A percentile compares a stretch with the other conserved stretches of the same genome.
Evolutionary conservation across 2,888 invertebrate genomes (phyloP).

Genomic region (Coleophora deauratella): DNA sequence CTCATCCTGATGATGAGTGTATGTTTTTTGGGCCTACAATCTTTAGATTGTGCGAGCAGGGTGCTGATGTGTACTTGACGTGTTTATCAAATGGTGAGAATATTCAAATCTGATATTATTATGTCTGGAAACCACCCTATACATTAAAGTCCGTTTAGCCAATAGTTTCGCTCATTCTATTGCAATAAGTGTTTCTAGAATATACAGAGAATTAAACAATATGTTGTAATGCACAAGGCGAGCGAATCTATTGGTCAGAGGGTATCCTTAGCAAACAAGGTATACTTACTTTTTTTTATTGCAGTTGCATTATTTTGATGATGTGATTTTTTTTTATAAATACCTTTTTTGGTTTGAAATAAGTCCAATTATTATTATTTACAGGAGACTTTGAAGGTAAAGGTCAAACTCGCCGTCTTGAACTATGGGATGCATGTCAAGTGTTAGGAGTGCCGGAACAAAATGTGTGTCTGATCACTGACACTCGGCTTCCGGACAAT

Average conservation of each 20-base stretch:
- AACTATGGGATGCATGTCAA: slow-evolving; percentile 87
- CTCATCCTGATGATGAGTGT: slow-evolving; percentile 99
- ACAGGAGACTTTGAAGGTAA: slow-evolving; percentile 79
- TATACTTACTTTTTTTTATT: too few species aligned
- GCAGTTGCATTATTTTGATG: too few species aligned
- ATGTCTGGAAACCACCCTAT: too few species aligned
- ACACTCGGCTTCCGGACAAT: slow-evolving; percentile 84
- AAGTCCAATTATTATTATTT: slow-evolving; percentile 16
- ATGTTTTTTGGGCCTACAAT: slow-evolving; percentile 99
- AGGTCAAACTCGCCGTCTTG: slow-evolving; percentile 79
- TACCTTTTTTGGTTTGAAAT: too few species aligned
- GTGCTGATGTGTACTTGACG: slow-evolving; percentile 83
- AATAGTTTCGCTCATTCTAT: too few species aligned
- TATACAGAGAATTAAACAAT: too few species aligned
- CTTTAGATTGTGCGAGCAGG: slow-evolving; percentile 77
- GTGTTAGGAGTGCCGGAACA: slow-evolving; percentile 84
- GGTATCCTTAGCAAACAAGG: too few species aligned
- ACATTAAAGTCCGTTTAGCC: too few species aligned
- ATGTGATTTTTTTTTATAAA: background rate
- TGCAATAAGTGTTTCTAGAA: too few species aligned
- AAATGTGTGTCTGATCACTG: slow-evolving; percentile 82
- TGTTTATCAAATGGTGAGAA: slow-evolving; percentile 89
- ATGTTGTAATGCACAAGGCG: too few species aligned
- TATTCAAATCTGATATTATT: background rate
- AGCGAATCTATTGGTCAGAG: too few species aligned